These are phyloP conservation scores for Drosophila lowei DNA, from an alignment of 1,140 invertebrate species.

Conservation along the genomic window DNA sequence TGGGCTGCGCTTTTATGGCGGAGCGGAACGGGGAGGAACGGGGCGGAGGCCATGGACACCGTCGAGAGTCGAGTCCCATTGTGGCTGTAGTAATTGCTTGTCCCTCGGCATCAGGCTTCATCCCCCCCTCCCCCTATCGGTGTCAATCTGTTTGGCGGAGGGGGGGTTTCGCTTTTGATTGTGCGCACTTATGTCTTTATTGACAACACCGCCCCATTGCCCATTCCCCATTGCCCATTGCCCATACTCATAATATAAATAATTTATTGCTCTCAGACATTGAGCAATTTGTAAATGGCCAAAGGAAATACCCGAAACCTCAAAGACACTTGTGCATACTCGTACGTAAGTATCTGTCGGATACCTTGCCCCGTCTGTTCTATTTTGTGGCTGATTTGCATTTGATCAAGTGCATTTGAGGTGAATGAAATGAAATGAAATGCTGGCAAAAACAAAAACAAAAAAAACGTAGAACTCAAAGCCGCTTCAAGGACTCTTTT, in stretches of 20 bases:
- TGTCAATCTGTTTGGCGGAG: constrained; percentile 56
- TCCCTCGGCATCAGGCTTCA: background rate
- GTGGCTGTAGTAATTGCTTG: constrained; percentile 47
- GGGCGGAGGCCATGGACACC: background rate
- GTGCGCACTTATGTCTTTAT: constrained; percentile 78
- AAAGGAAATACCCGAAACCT: constrained; percentile 24
- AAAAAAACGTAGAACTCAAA: constrained; percentile 7
- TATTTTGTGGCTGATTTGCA: constrained; percentile 39
- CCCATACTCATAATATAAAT: constrained; percentile 59
- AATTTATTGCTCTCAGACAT: constrained; percentile 65
- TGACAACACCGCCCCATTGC: constrained; percentile 54
- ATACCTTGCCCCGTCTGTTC: constrained; percentile 17
- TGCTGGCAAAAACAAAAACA: background rate
- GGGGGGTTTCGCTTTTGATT: constrained; percentile 60
- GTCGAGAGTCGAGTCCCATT: constrained; percentile 8
- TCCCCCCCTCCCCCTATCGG: background rate
- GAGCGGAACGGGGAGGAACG: background rate
- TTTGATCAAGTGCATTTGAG: constrained; percentile 58
- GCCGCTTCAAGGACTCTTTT: constrained; percentile 36
- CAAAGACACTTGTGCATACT: constrained; percentile 10
- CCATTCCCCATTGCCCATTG: constrained; percentile 24
- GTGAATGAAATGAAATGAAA: constrained; percentile 44
- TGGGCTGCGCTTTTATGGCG: constrained; percentile 66
- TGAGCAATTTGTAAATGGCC: constrained; percentile 74
- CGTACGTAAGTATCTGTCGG: background rate